phyloP scores from a whole-genome alignment of 2,797 vertebrate species.

The Cottoperca gobio region DNA sequence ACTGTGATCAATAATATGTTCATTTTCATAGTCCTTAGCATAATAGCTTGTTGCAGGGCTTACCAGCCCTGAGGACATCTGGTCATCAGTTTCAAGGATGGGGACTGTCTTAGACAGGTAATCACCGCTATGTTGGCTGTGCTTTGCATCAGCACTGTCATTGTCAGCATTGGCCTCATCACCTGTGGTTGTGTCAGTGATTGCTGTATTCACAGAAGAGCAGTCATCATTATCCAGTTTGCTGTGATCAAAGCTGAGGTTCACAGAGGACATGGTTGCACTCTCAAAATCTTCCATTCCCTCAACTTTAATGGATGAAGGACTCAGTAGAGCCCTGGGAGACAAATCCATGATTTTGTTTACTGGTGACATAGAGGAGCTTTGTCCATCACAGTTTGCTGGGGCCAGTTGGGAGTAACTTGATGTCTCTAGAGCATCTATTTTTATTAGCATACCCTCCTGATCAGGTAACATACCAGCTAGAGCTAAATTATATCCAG shows the following conservation, averaged over 20 bases:
- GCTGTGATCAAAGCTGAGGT: slow-evolving; percentile 94
- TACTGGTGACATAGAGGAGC: slow-evolving; percentile 95
- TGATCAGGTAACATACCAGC: slow-evolving; percentile 94
- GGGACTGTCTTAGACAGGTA: slow-evolving; percentile 92
- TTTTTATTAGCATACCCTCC: slow-evolving; percentile 93
- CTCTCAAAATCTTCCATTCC: slow-evolving; percentile 98
- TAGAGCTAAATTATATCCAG: slow-evolving; percentile 95
- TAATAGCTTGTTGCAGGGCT: slow-evolving; percentile 98
- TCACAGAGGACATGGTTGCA: slow-evolving; percentile 95
- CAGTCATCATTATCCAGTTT: slow-evolving; percentile 99
- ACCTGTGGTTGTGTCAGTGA: slow-evolving; percentile 98
- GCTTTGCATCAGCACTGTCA: slow-evolving; percentile 94
- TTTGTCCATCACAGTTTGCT: slow-evolving; percentile 90
- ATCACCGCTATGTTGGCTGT: slow-evolving; percentile 89
- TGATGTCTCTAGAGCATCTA: slow-evolving; percentile 91
- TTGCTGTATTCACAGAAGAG: slow-evolving; percentile 98
- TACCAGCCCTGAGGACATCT: slow-evolving; percentile 96
- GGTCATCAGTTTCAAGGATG: slow-evolving; percentile 95
- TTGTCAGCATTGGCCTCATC: slow-evolving; percentile 98
- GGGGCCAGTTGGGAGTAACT: slow-evolving; percentile 90
- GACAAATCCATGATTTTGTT: slow-evolving; percentile 96
- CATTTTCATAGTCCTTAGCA: slow-evolving; percentile 97
- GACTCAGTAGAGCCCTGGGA: slow-evolving; percentile 94
- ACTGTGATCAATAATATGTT: slow-evolving; percentile 97
- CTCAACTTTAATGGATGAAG: slow-evolving; percentile 98